Conservation (phyloP, 2,797 vertebrate genomes). For the Argya squamiceps region DNA sequence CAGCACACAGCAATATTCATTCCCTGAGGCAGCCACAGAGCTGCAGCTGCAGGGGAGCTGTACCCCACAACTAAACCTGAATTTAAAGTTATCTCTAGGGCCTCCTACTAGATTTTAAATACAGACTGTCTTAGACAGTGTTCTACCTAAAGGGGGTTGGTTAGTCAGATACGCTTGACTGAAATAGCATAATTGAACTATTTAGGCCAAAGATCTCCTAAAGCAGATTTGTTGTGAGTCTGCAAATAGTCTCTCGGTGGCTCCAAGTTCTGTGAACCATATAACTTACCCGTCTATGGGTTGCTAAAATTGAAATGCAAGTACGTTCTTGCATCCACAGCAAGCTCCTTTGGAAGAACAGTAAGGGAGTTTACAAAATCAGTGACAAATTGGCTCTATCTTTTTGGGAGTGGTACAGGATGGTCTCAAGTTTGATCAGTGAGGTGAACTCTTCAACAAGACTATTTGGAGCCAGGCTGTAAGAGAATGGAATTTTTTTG, state of each 20-base stretch:
- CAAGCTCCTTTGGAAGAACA: background rate
- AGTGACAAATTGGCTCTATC: background rate
- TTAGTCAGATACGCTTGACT: background rate
- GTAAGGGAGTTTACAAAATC: background rate
- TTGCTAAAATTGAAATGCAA: background rate
- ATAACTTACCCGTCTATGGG: background rate
- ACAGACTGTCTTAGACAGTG: background rate
- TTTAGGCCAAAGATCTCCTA: background rate
- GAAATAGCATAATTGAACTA: background rate
- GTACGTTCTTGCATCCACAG: background rate
- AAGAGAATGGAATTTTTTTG: background rate
- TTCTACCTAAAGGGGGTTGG: background rate
- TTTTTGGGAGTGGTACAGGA: no score
- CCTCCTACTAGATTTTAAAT: background rate
- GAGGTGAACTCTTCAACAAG: background rate
- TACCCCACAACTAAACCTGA: background rate
- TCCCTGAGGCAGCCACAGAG: background rate
- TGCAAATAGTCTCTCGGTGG: background rate
- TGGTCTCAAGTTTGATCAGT: rapidly evolving
- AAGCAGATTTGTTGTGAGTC: background rate
- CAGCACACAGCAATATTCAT: background rate
- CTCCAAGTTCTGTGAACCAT: background rate
- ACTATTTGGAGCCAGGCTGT: background rate
- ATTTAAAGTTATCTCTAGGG: background rate
- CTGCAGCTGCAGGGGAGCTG: background rate